Evolutionary conservation across 2,797 vertebrate species (phyloP).

Genomic region (Melanogrammus aeglefinus): DNA sequence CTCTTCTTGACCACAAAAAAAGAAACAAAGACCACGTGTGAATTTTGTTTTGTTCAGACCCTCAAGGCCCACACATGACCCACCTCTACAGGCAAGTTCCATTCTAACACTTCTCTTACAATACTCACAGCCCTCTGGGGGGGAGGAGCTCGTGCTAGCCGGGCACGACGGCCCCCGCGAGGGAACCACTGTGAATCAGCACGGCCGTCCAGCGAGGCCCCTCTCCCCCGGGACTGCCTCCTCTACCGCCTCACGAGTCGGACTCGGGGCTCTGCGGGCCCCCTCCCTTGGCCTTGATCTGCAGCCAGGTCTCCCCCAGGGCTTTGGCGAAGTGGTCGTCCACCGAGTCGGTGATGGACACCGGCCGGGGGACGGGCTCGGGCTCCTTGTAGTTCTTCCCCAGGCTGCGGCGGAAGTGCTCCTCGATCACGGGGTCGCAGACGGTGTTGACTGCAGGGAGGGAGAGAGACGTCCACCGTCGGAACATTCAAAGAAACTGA

Average conservation of each 20-base stretch:
- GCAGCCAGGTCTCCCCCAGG: slow-evolving; percentile 93
- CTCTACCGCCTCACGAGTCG: slow-evolving; percentile 71
- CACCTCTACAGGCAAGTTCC: slow-evolving; percentile 35
- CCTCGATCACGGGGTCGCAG: slow-evolving; percentile 94
- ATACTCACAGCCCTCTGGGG: slow-evolving; percentile 58
- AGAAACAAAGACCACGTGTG: slow-evolving; percentile 34
- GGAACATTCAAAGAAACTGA: no score
- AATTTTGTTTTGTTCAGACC: slow-evolving; percentile 30
- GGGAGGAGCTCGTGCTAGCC: slow-evolving; percentile 52
- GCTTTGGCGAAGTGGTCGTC: slow-evolving; percentile 99
- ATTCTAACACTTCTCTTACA: slow-evolving; percentile 26
- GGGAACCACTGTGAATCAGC: slow-evolving; percentile 41
- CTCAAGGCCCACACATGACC: slow-evolving; percentile 27
- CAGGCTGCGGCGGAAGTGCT: slow-evolving; percentile 96
- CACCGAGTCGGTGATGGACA: slow-evolving; percentile 95
- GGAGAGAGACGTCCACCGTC: neutral
- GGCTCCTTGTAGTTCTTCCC: slow-evolving; percentile 95
- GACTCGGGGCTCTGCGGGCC: slow-evolving; percentile 72
- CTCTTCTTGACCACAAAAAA: slow-evolving; percentile 9
- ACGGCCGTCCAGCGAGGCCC: slow-evolving; percentile 75
- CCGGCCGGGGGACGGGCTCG: slow-evolving; percentile 84
- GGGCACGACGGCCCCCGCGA: slow-evolving; percentile 37
- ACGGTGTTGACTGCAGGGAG: slow-evolving; percentile 71
- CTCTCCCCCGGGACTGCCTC: slow-evolving; percentile 58
- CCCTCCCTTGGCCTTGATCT: slow-evolving; percentile 90